Evolutionary conservation across 2,888 invertebrate species (phyloP).

Genomic region (Drosophila leonis): DNA sequence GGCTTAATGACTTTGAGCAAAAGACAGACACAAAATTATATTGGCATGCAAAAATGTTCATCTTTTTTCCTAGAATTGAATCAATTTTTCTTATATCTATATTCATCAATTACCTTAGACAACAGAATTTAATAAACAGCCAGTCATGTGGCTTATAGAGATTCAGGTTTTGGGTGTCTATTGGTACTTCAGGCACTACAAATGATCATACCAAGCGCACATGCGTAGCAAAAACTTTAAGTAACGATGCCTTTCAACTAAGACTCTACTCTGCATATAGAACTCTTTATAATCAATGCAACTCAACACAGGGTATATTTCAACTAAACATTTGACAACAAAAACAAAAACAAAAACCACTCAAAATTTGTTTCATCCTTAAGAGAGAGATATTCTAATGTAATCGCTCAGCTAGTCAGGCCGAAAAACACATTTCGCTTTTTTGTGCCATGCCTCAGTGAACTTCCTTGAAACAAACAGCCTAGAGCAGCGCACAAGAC

Average conservation of each 20-base stretch:
- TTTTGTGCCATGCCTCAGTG: not conserved
- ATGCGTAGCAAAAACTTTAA: too few relatives aligned
- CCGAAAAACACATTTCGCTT: not conserved
- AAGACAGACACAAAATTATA: too few relatives aligned
- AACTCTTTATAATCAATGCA: not conserved
- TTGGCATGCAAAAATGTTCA: too few relatives aligned
- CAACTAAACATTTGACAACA: not conserved
- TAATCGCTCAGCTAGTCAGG: not conserved
- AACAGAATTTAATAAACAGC: too few relatives aligned
- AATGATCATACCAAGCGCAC: too few relatives aligned
- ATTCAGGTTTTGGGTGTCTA: too few relatives aligned
- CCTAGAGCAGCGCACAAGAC: not conserved
- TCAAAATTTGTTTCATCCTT: not conserved
- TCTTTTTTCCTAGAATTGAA: too few relatives aligned
- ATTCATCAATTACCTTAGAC: too few relatives aligned
- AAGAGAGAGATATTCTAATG: not conserved
- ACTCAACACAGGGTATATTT: not conserved
- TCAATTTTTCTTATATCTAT: too few relatives aligned
- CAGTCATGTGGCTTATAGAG: too few relatives aligned
- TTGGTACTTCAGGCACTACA: too few relatives aligned
- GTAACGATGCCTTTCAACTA: not conserved
- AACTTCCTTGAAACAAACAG: slow-evolving; percentile 5
- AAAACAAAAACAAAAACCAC: not conserved
- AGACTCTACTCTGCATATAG: not conserved
- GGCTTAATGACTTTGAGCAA: too few relatives aligned